These are phyloP conservation scores for Heteromyza rotundicornis DNA, from an alignment of 2,888 invertebrate species.

Conservation along the genomic window DNA sequence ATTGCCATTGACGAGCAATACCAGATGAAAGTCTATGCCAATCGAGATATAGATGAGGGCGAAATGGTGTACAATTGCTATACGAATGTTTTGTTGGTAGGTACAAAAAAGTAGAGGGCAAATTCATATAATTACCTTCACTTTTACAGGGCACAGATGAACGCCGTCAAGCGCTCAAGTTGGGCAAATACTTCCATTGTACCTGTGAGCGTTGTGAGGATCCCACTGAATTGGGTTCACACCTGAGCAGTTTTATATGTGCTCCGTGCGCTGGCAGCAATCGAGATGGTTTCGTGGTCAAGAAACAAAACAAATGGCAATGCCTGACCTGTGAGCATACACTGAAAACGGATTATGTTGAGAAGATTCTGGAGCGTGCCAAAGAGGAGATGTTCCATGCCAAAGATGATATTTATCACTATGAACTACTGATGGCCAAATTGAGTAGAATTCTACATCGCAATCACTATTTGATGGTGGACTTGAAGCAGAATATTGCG, in stretches of 20 bases:
- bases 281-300: slow-evolving; percentile 37
- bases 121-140: not conserved
- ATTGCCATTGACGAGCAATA: slow-evolving; percentile 74
- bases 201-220: slow-evolving; percentile 73
- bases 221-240: slow-evolving; percentile 73
- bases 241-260: slow-evolving; percentile 67
- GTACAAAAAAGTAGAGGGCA: slow-evolving; percentile 32
- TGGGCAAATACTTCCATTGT: slow-evolving; percentile 81
- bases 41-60: slow-evolving; percentile 68
- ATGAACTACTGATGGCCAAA: slow-evolving; percentile 66
- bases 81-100: slow-evolving; percentile 73
- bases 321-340: slow-evolving; percentile 47
- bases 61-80: slow-evolving; percentile 74
- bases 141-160: slow-evolving; percentile 70
- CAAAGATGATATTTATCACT: slow-evolving; percentile 51
- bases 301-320: slow-evolving; percentile 43
- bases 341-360: slow-evolving; percentile 60
- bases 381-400: slow-evolving; percentile 62
- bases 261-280: slow-evolving; percentile 35
- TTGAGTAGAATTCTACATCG: slow-evolving; percentile 68
- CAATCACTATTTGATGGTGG: slow-evolving; percentile 73
- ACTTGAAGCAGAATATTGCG: slow-evolving; percentile 74
- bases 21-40: slow-evolving; percentile 72
- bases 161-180: slow-evolving; percentile 69
- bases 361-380: slow-evolving; percentile 63